A percentile compares a stretch with the other conserved stretches of the same genome.
These are phyloP conservation scores for Acanthopleura granulata DNA, from an alignment of 2,888 invertebrate species.

Conservation along the genomic window DNA sequence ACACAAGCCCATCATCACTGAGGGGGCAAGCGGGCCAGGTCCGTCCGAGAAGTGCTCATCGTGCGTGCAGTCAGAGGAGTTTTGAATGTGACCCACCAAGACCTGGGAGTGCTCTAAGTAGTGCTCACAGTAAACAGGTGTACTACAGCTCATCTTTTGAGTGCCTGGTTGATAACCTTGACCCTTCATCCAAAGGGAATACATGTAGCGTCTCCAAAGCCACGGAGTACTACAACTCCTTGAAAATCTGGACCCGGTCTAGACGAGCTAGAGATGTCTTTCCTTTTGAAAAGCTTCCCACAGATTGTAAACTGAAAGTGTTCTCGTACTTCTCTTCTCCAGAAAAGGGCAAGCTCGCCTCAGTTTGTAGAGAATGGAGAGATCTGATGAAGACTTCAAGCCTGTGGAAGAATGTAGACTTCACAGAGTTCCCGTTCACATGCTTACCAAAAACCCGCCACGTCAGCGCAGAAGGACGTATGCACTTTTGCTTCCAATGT, in stretches of 20 bases:
- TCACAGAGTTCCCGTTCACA: conserved; percentile 60
- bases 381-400: conserved; percentile 48
- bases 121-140: background rate
- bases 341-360: conserved; percentile 56
- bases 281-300: conserved; percentile 59
- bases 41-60: conserved; percentile 4
- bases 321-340: conserved; percentile 57
- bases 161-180: conserved; percentile 8
- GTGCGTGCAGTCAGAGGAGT: background rate
- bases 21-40: background rate
- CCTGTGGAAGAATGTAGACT: conserved; percentile 60
- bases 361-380: conserved; percentile 60
- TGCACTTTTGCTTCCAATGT: conserved; percentile 50
- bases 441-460: conserved; percentile 46
- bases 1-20: background rate
- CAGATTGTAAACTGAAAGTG: conserved; percentile 60
- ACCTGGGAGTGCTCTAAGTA: background rate
- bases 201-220: background rate
- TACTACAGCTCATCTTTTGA: conserved; percentile 11
- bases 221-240: background rate
- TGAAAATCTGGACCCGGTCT: background rate
- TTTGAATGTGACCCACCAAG: background rate
- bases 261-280: conserved; percentile 33
- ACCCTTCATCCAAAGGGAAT: background rate
- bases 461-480: conserved; percentile 30